Percentiles rank a stretch among this genome's conserved stretches.
Conservation (phyloP, 1,140 invertebrate species). For the Tetragonula clypearis region DNA sequence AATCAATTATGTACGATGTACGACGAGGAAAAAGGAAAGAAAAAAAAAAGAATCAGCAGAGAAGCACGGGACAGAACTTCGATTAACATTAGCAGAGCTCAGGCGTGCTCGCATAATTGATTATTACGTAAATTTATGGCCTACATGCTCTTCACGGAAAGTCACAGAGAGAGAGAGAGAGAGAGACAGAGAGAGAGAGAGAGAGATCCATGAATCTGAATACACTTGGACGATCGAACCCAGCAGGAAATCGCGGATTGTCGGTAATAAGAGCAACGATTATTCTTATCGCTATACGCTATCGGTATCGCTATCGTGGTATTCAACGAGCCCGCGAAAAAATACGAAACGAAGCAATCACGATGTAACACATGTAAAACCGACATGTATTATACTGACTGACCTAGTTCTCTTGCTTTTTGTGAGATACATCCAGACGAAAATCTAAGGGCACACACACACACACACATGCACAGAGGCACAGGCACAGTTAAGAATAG, state of each 20-base stretch:
- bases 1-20: no score
- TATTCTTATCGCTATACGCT: slow-evolving; percentile 9
- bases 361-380: neutral
- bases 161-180: neutral
- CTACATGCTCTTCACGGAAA: neutral
- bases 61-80: neutral
- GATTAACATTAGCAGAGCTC: neutral
- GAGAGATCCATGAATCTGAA: neutral
- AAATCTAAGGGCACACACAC: slow-evolving; percentile 36
- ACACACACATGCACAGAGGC: no score
- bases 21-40: no score
- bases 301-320: slow-evolving; percentile 9
- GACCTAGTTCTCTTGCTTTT: slow-evolving; percentile 62
- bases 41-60: neutral
- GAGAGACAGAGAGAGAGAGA: neutral
- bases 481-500: no score
- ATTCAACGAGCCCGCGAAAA: neutral
- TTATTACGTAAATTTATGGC: slow-evolving; percentile 36
- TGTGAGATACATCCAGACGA: slow-evolving; percentile 35
- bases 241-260: slow-evolving; percentile 35
- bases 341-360: neutral
- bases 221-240: neutral
- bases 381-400: slow-evolving; percentile 32
- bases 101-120: neutral
- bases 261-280: slow-evolving; percentile 36